A percentile compares a stretch with the other conserved stretches of the same genome.
These are phyloP conservation scores for Hydrozoanthus gracilis DNA, from an alignment of 92 coral and sea anemone species.

Conservation along the genomic window DNA sequence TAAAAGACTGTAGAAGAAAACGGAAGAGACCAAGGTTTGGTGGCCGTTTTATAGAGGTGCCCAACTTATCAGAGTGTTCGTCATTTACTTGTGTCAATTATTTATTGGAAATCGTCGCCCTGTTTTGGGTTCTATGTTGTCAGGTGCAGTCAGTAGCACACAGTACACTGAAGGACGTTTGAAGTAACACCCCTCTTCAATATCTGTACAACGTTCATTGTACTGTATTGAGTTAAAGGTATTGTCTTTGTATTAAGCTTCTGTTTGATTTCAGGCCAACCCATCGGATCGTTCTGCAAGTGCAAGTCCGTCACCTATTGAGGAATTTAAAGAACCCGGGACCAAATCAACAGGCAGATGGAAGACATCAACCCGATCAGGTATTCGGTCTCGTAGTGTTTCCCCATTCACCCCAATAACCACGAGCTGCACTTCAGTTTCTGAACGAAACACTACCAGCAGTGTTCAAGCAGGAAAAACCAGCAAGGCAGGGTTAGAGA, in stretches of 20 bases:
- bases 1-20: no score
- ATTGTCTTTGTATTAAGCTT: neutral
- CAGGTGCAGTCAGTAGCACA: no score
- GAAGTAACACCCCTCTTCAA: no score
- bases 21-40: no score
- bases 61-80: no score
- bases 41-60: no score
- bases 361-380: constrained; percentile 62
- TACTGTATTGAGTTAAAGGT: neutral
- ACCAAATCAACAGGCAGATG: constrained; percentile 69
- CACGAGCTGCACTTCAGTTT: constrained; percentile 15
- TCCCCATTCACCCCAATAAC: constrained; percentile 52
- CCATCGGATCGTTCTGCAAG: constrained; percentile 87
- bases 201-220: neutral
- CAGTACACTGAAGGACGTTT: no score
- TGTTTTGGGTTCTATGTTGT: no score
- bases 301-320: constrained; percentile 90
- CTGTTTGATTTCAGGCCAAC: constrained; percentile 50
- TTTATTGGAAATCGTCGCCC: no score
- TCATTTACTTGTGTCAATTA: no score
- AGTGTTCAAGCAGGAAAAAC: constrained; percentile 32
- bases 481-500: constrained; percentile 18
- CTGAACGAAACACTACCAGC: neutral
- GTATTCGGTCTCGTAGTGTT: constrained; percentile 70
- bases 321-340: constrained; percentile 91